Evolutionary conservation across 2,888 invertebrate genomes (phyloP).

Genomic region (Latheticus oryzae): DNA sequence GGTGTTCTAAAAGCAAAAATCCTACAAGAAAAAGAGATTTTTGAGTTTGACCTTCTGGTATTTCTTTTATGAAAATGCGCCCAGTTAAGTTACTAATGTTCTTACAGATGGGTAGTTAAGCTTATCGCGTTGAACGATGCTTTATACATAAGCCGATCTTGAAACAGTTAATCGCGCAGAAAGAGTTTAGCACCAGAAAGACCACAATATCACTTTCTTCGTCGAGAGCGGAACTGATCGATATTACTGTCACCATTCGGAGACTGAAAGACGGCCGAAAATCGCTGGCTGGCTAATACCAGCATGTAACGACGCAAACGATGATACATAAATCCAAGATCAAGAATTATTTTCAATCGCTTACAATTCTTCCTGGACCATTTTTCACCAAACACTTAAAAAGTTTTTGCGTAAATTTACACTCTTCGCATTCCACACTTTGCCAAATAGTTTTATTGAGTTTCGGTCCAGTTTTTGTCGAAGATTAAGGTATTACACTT

Average conservation of each 20-base stretch:
- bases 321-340: conserved; percentile 43
- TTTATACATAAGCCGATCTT: conserved; percentile 38
- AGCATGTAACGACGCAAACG: conserved; percentile 40
- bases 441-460: conserved; percentile 23
- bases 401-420: conserved; percentile 31
- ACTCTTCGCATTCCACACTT: conserved; percentile 17
- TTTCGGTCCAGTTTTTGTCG: conserved; percentile 11
- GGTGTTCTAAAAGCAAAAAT: too few species aligned
- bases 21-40: too few species aligned
- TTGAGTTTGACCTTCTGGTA: too few species aligned
- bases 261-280: conserved; percentile 41
- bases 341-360: conserved; percentile 43
- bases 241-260: conserved; percentile 37
- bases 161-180: conserved; percentile 42
- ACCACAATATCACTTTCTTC: conserved; percentile 36
- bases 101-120: conserved; percentile 31
- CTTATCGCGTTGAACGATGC: conserved; percentile 34
- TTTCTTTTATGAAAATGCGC: background rate
- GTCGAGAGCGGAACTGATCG: conserved; percentile 39
- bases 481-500: conserved; percentile 11
- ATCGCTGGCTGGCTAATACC: conserved; percentile 36
- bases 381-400: conserved; percentile 38
- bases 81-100: conserved; percentile 23
- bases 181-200: conserved; percentile 40
- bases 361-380: conserved; percentile 25